Evolutionary conservation across 2,888 invertebrate species (phyloP), one percentile per base, ranked within the genome.

Genomic region (Palloptera scutellata): DNA sequence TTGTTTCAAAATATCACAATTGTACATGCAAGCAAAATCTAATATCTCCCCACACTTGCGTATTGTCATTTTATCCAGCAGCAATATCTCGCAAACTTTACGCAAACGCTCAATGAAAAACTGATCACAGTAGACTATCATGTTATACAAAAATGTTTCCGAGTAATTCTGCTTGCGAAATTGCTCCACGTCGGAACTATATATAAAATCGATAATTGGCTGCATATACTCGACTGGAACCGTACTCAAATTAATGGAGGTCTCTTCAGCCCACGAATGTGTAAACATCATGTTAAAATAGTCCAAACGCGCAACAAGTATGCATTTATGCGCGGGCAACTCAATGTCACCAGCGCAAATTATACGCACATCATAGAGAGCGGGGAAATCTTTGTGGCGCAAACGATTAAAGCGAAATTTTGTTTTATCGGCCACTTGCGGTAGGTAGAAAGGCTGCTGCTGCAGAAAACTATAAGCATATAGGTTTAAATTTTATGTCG

Each of bases 271-370:
- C 95, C 95, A 95, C 54, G 91, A 89, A 76, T 90, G 89, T 77
- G 90, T 89, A 76, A 95, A 91, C 92, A 96, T 93, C 76, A 91
- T 91, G 70, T 90, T 89, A 81, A 96, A 96, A 83, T 95, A 96
- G 72, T 95, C 94, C n/a, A 93, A 85, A 43, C 94, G 85, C 0
- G 93, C 91, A 0, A 91, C 90, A 17, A 96, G 84, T n/a, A 96
- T 86, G 79, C 94, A 95, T 78, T 91, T 92, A 81, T 96, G 95
- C 0, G 93, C 94, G 0, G 86, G 82, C 20, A 93, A 81, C 54
- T 80, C 76, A 30, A 77, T 71, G 51, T 86, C 86, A 20, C 87
- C 87, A 45, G 86, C 88, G 48, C 88, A 86, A 42, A 86, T 79
- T 0, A 92, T 89, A 53, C 85, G 86, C 0, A 91, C 89, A 80